Base-by-base conservation (phyloP, 2,113 vertebrate species). In the Polypterus senegalus region DNA sequence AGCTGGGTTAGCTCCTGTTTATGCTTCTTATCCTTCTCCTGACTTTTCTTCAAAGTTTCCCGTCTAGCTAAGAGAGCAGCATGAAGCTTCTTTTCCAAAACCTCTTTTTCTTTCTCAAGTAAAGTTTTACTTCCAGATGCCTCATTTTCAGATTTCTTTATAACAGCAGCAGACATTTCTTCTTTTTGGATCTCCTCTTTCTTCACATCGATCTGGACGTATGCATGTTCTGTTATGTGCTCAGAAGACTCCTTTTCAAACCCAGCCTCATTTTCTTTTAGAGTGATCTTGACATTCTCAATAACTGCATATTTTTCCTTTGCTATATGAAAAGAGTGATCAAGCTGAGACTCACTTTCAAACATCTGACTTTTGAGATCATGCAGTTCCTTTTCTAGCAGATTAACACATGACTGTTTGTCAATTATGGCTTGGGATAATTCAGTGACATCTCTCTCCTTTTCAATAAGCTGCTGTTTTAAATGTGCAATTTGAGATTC, bases 81-180 rank as follows among this genome's bases (percentile, higher is more conserved):
- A 65, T 86, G 79, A n/a, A 78, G 75, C 66, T 91, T 88, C 54
- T 77, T 86, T 68, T 88, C 75, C 1, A 91, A 65, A 9, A 65
- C 64, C 6, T 77, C 73, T 46, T 89, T 89, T 62, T 91, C 87
- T 9, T 69, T 69, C 58, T 77, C 79, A 9, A 86, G 57, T 6
- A 76, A 74, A 3, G 61, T 56, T 2, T 66, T 72, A 64, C 71
- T 44, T 0, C 64, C 58, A 11, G 54, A 6, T 11, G 9, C 9
- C 6, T 5, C 43, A 10, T 3, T 55, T 5, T 55, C 4, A 55
- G 5, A 9, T 10, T 77, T 61, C 27, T 71, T 69, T 2, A 61
- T 63, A 48, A 49, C 1, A 9, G 66, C 65, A 4, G 57, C 51
- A 2, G 61, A 68, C 10, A 49, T 63, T 59, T 78, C 69, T 4